These are phyloP conservation scores for Mastomys natalensis DNA, from an alignment of 2,113 vertebrate genomes.

Conservation along the genomic window DNA sequence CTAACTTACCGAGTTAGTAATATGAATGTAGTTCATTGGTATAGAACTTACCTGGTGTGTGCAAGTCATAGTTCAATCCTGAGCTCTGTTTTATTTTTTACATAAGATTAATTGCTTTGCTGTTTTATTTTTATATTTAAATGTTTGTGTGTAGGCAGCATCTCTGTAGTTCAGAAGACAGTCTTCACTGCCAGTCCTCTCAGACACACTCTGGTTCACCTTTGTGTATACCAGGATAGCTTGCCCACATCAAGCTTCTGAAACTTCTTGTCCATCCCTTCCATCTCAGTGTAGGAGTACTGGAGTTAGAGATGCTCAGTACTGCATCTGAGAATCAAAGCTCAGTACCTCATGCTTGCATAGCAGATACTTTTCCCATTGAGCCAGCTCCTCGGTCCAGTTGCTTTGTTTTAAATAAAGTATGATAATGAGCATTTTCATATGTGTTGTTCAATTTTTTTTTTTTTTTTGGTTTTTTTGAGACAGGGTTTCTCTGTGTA, in stretches of 20 bases:
- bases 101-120: not conserved
- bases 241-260: not conserved
- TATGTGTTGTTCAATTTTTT: not conserved
- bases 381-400: not conserved
- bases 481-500: too few relatives aligned
- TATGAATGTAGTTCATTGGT: not conserved
- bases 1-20: not conserved
- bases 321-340: not conserved
- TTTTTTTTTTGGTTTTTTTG: too few relatives aligned
- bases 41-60: not conserved
- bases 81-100: not conserved
- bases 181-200: not conserved
- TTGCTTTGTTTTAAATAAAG: constrained; percentile 19
- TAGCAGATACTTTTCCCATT: not conserved
- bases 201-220: not conserved
- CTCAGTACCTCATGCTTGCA: not conserved
- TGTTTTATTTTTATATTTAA: not conserved
- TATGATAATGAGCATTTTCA: not conserved
- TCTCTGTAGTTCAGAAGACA: not conserved
- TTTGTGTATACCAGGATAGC: not conserved
- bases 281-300: not conserved
- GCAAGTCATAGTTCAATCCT: not conserved
- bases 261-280: not conserved
- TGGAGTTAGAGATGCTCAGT: not conserved
- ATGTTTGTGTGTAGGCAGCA: not conserved